Conservation (phyloP, 2,797 vertebrate species). For the Bradypodion pumilum region DNA sequence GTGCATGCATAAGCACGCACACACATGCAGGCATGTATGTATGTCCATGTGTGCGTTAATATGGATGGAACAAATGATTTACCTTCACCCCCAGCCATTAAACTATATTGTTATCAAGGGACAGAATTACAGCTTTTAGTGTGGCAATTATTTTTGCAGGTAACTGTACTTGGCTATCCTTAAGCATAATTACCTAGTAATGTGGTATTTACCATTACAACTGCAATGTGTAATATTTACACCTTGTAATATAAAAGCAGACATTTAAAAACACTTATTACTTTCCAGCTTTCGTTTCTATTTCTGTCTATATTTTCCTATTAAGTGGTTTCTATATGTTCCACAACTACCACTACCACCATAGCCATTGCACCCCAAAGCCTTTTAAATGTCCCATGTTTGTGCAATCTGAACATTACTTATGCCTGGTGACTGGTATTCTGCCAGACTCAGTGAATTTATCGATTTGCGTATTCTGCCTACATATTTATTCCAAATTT, state of each 20-base stretch:
- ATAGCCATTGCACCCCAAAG: too few species aligned
- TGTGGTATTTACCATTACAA: constrained; percentile 59
- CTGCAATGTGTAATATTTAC: constrained; percentile 56
- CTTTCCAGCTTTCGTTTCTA: constrained; percentile 33
- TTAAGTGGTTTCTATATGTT: fast-evolving
- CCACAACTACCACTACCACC: neutral
- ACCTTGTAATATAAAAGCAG: constrained; percentile 61
- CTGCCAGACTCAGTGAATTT: constrained; percentile 29
- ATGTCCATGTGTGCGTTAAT: constrained; percentile 26
- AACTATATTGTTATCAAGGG: constrained; percentile 67
- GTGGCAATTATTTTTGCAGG: constrained; percentile 62
- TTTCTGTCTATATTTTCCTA: constrained; percentile 1
- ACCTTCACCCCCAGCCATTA: constrained; percentile 49
- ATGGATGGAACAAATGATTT: constrained; percentile 60
- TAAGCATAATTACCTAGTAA: constrained; percentile 59
- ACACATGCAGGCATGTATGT: too few species aligned
- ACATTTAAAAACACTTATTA: constrained; percentile 45
- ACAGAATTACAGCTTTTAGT: constrained; percentile 60
- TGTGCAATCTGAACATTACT: neutral
- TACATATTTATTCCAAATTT: constrained; percentile 8
- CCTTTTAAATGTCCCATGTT: fast-evolving
- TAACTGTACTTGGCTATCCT: constrained; percentile 37
- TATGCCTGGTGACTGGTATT: neutral
- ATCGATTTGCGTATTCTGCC: constrained; percentile 21
- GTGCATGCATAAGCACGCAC: too few species aligned